phyloP scores from a whole-genome alignment of 2,888 invertebrate species.

The Willowsia nigromaculata region DNA sequence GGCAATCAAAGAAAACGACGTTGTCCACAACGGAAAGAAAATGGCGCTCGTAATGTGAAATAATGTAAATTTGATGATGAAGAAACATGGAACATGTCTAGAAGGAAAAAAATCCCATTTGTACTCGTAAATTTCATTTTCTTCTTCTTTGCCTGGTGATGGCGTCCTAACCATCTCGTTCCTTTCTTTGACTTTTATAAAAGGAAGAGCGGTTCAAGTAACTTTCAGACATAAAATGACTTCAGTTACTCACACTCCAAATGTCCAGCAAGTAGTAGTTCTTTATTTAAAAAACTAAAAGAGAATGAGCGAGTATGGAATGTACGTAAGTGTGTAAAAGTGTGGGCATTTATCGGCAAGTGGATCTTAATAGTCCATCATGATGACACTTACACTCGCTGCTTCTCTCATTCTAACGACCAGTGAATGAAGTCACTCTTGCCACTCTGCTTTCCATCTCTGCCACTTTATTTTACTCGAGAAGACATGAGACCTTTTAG shows the following conservation, averaged over 20 bases:
- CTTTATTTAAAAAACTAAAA: too few relatives aligned
- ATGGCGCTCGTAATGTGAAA: background rate
- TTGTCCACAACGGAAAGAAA: background rate
- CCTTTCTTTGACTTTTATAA: background rate
- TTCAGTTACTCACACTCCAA: background rate
- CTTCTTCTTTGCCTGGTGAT: background rate
- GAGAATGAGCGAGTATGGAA: background rate
- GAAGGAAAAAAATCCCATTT: background rate
- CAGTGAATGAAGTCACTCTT: background rate
- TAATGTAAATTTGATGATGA: background rate
- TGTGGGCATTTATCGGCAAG: constrained; percentile 29
- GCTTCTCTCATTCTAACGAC: background rate
- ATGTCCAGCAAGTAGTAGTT: background rate
- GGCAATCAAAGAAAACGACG: background rate
- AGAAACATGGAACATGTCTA: background rate
- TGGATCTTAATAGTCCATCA: constrained; percentile 43
- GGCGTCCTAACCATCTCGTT: background rate
- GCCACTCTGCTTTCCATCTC: background rate
- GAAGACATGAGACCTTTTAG: background rate
- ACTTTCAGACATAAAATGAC: background rate
- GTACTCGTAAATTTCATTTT: constrained; percentile 15
- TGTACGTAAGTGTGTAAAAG: background rate
- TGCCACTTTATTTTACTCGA: constrained; percentile 13
- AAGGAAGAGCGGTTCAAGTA: background rate
- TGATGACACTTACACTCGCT: constrained; percentile 31